A percentile compares a stretch with the other conserved stretches of the same genome.
phyloP scores from a whole-genome alignment of 1,140 invertebrate genomes.

The Drosophila ironensis region DNA sequence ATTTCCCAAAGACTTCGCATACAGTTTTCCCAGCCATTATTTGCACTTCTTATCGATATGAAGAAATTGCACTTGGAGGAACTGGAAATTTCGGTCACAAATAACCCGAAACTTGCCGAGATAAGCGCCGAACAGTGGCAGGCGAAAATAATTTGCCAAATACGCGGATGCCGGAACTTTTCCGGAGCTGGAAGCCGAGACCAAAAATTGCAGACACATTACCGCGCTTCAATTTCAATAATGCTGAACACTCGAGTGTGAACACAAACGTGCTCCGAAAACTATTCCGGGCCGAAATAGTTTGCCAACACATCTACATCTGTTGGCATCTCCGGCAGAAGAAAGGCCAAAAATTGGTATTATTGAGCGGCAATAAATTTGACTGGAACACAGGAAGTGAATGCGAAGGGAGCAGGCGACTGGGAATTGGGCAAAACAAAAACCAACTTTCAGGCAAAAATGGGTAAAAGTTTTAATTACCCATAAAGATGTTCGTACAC shows the following conservation, averaged over 20 bases:
- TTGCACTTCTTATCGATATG: slow-evolving; percentile 31
- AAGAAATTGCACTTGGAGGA: slow-evolving; percentile 21
- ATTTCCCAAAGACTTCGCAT: background rate
- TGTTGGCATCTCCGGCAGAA: slow-evolving; percentile 37
- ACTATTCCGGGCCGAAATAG: slow-evolving; percentile 57
- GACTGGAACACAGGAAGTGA: slow-evolving; percentile 31
- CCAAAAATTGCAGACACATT: slow-evolving; percentile 46
- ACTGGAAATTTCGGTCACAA: slow-evolving; percentile 41
- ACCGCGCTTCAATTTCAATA: slow-evolving; percentile 64
- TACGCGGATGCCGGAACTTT: slow-evolving; percentile 55
- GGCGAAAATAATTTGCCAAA: slow-evolving; percentile 67
- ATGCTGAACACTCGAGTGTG: slow-evolving; percentile 66
- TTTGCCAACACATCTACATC: slow-evolving; percentile 58
- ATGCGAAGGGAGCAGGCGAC: background rate
- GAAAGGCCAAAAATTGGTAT: slow-evolving; percentile 58
- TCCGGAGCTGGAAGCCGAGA: slow-evolving; percentile 19
- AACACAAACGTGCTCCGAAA: slow-evolving; percentile 55
- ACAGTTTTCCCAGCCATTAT: slow-evolving; percentile 6
- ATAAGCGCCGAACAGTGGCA: slow-evolving; percentile 47
- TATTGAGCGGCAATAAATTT: slow-evolving; percentile 79
- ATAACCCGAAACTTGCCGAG: slow-evolving; percentile 52
- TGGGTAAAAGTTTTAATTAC: slow-evolving; percentile 80
- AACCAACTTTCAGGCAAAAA: slow-evolving; percentile 71
- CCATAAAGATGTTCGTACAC: slow-evolving; percentile 76
- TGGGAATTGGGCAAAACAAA: slow-evolving; percentile 32